These are phyloP conservation scores for Macropus fuliginosus DNA, from an alignment of 2,797 vertebrate genomes.

Conservation along the genomic window DNA sequence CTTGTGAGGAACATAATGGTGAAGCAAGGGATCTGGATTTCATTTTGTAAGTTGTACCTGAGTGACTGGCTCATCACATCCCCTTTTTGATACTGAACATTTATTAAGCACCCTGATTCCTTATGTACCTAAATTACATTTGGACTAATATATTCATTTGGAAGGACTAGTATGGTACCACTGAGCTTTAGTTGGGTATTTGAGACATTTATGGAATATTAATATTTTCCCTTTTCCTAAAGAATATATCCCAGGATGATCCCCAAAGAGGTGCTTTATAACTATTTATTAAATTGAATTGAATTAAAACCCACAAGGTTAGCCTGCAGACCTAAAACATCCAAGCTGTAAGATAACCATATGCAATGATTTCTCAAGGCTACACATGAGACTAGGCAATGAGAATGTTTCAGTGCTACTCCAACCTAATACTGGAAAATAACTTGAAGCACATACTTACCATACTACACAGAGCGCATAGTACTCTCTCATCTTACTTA, in stretches of 20 bases:
- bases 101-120: background rate
- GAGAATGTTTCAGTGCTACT: background rate
- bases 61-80: background rate
- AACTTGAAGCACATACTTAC: background rate
- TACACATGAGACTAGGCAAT: background rate
- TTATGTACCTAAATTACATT: background rate
- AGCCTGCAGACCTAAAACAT: background rate
- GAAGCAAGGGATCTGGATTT: background rate
- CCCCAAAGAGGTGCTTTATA: background rate
- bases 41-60: background rate
- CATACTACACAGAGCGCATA: background rate
- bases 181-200: background rate
- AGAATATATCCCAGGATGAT: background rate
- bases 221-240: background rate
- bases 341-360: background rate
- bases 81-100: background rate
- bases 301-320: background rate
- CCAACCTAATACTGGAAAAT: background rate
- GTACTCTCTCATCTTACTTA: background rate
- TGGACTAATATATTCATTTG: background rate
- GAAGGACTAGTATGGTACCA: background rate
- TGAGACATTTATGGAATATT: background rate
- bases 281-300: background rate
- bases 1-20: background rate
- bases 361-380: background rate